Percentiles rank a stretch among this genome's conserved stretches.
These are phyloP conservation scores for Gavia stellata DNA, from an alignment of 2,113 vertebrate genomes.

Conservation along the genomic window DNA sequence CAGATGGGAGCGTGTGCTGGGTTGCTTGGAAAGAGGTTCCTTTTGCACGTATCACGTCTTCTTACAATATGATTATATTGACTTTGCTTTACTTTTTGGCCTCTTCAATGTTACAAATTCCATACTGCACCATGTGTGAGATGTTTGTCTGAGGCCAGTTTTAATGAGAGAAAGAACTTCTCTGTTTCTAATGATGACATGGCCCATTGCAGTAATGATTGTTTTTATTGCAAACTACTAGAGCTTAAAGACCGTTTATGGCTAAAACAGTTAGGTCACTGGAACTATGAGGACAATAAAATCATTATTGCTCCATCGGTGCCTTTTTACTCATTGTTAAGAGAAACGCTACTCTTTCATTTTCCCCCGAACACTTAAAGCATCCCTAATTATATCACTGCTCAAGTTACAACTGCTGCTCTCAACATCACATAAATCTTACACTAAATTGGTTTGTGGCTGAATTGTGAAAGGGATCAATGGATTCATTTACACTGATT, in stretches of 20 bases:
- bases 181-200: background rate
- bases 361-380: constrained; percentile 54
- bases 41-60: fast-evolving
- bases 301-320: constrained; percentile 30
- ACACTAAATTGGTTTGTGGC: constrained; percentile 79
- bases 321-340: constrained; percentile 48
- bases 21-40: background rate
- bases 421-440: constrained; percentile 80
- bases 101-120: background rate
- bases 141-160: background rate
- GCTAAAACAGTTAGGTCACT: constrained; percentile 56
- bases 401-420: constrained; percentile 64
- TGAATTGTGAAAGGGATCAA: constrained; percentile 81
- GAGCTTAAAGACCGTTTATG: constrained; percentile 45
- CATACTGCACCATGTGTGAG: background rate
- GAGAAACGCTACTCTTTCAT: constrained; percentile 35
- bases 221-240: constrained; percentile 34
- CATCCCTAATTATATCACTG: constrained; percentile 73
- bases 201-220: background rate
- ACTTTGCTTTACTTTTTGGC: background rate
- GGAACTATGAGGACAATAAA: constrained; percentile 36
- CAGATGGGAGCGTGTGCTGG: background rate
- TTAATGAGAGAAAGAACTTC: background rate
- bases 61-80: background rate
- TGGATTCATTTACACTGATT: constrained; percentile 83